phyloP scores from a whole-genome alignment of 2,113 vertebrate genomes.

The Mesoclemmys tuberculata region DNA sequence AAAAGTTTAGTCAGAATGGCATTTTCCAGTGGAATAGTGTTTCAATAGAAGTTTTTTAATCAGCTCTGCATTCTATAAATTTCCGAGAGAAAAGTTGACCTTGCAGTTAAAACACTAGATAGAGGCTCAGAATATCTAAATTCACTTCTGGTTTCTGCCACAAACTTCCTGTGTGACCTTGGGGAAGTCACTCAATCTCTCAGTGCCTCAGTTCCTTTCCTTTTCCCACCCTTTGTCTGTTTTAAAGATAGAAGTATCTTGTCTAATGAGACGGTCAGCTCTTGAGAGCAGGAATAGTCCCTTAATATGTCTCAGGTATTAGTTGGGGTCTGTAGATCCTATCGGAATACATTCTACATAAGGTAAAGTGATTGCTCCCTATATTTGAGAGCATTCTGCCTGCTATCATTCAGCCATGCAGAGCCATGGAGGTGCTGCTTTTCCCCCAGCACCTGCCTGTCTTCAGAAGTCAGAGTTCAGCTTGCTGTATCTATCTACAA shows the following conservation, averaged over 20 bases:
- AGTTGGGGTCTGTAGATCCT: too few species aligned
- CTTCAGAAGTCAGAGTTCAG: not conserved
- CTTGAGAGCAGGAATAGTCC: too few species aligned
- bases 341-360: too few species aligned
- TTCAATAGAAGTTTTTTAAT: too few species aligned
- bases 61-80: not conserved
- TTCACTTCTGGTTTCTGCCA: fast-evolving
- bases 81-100: not conserved
- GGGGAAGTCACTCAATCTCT: not conserved
- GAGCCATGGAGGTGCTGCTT: fast-evolving
- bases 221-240: too few species aligned
- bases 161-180: not conserved
- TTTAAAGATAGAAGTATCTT: too few species aligned
- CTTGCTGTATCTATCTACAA: not conserved
- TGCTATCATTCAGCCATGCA: not conserved
- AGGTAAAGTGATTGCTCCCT: too few species aligned
- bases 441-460: not conserved
- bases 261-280: too few species aligned
- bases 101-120: not conserved
- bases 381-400: not conserved
- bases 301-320: too few species aligned
- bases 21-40: too few species aligned
- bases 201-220: too few species aligned
- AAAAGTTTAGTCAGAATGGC: too few species aligned
- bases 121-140: not conserved